Base-by-base conservation (phyloP, 1,140 invertebrate species). In the Chlorops oryzae region DNA sequence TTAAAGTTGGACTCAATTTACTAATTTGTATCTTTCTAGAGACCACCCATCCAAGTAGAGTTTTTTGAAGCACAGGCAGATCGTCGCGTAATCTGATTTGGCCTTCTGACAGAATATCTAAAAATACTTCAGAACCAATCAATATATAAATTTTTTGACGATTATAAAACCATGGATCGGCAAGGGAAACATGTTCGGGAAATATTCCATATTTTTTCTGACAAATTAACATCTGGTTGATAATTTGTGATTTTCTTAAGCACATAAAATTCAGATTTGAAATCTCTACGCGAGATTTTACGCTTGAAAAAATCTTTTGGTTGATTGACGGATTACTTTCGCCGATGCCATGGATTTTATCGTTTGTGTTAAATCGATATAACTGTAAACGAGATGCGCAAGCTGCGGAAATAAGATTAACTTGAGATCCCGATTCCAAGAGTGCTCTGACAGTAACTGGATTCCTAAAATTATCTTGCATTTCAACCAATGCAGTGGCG, bases 91-190 rank as follows among this genome's bases (percentile, higher is more conserved):
- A n/a, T n/a, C n/a, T n/a, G n/a, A n/a, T n/a, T n/a, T n/a, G n/a
- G n/a, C n/a, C n/a, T n/a, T n/a, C n/a, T n/a, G n/a, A n/a, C n/a
- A n/a, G n/a, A n/a, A n/a, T n/a, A n/a, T n/a, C n/a, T n/a, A n/a
- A n/a, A n/a, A n/a, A n/a, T n/a, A n/a, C n/a, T n/a, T n/a, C n/a
- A n/a, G n/a, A n/a, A n/a, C n/a, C n/a, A n/a, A n/a, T n/a, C n/a
- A n/a, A n/a, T n/a, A n/a, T n/a, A n/a, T n/a, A n/a, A n/a, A n/a
- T n/a, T n/a, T n/a, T n/a, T n/a, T n/a, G n/a, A n/a, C 39, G 6
- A 20, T 32, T 39, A 41, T 62, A 20, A 42, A 61, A 65, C 15
- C 54, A 12, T 9, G 59, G 51, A 55, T 63, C 62, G 10, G 59
- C 62, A 4, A 68, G 34, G 18, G 27, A 18, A 25, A 62, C 51